Base-by-base conservation (phyloP, 2,113 vertebrate species). In the Solea senegalensis region DNA sequence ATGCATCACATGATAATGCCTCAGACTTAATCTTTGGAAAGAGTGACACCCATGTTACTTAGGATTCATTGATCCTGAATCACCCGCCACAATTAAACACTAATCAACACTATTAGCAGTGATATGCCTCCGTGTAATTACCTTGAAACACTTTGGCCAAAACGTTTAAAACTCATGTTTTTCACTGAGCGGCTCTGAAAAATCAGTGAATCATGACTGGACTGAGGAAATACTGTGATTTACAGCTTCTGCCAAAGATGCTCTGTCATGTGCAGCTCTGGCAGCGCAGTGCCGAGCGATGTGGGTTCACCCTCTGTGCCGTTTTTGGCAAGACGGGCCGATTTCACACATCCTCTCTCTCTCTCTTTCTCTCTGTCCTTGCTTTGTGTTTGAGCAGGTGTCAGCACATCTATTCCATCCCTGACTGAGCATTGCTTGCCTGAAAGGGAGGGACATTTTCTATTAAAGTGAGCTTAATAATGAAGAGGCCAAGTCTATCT, bases 401-500 rank as follows among this genome's bases (percentile, higher is more conserved):
- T 89, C 86, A 91, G 82, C 82, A 86, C 72, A 81, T 89, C 82
- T 59, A 55, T 53, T 39, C 63, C 79, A 69, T 82, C 67, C 82
- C 55, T 80, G 74, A 83, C 76, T 80, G 76, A 82, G 75, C 66
- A 69, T 74, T 72, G 74, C 65, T 65, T 74, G 76, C 76, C 66
- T 60, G 74, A 49, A 34, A 34, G 5, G 61, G 39, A 3, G 59
- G 50, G 50, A 57, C 28, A 64, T 72, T 64, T 78, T 67, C 56
- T 74, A 74, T 79, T 75, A 78, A 81, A 79, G 67, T 69, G 57
- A 52, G 54, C 61, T 76, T 70, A 77, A 86, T 80, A 72, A 83
- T 86, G 59, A 86, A 77, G 66, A 64, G 61, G 66, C 52, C 44
- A 14, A 61, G 68, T 77, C 65, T 71, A 62, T 74, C 41, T 53